Percentiles rank a stretch among this genome's conserved stretches.
Conservation (phyloP, 2,888 invertebrate species). For the Brachyptera putata region DNA sequence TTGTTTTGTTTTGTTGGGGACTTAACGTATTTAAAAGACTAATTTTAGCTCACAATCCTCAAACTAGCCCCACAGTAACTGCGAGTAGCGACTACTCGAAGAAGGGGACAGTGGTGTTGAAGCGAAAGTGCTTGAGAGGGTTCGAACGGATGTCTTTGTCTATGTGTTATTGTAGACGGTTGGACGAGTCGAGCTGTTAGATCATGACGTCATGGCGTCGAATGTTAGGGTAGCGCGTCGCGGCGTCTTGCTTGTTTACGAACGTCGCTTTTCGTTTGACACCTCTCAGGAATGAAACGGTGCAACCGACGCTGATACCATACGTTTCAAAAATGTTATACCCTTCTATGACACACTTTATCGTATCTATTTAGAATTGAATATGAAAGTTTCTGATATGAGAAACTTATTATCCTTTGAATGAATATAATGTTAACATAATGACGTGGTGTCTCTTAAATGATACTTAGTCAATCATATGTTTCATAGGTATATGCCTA, state of each 20-base stretch:
- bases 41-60: not conserved
- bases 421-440: not conserved
- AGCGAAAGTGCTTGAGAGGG: too few relatives aligned
- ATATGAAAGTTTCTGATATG: not conserved
- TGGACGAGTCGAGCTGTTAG: not conserved
- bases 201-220: not conserved
- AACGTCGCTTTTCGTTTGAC: not conserved
- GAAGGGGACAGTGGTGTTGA: too few relatives aligned
- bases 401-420: not conserved
- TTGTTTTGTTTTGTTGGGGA: not conserved
- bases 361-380: too few relatives aligned
- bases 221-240: not conserved
- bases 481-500: not conserved
- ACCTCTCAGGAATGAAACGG: not conserved
- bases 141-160: too few relatives aligned
- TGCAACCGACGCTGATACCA: not conserved
- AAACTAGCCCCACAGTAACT: not conserved
- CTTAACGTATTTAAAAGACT: constrained; percentile 3
- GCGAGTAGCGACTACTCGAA: too few relatives aligned
- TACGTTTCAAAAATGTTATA: not conserved
- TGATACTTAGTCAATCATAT: not conserved
- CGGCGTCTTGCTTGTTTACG: not conserved
- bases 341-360: not conserved
- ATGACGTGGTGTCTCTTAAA: not conserved
- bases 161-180: too few relatives aligned